These are phyloP conservation scores for Nesoenas mayeri DNA, from an alignment of 2,113 vertebrate genomes.

Conservation along the genomic window DNA sequence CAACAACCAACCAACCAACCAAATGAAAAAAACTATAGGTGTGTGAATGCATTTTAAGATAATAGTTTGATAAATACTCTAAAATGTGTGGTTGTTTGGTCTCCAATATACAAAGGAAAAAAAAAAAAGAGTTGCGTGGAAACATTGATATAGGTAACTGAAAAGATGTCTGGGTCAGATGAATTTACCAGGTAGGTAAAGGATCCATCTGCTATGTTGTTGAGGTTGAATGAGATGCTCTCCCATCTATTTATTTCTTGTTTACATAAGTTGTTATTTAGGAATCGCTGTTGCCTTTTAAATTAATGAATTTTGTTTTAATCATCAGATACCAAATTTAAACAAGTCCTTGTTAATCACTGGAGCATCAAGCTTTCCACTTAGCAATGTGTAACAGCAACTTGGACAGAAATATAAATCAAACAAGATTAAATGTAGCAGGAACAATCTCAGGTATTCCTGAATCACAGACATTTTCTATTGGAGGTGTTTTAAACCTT, in stretches of 20 bases:
- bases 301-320: background rate
- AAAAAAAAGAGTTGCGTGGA: background rate
- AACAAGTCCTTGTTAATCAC: background rate
- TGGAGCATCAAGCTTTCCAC: background rate
- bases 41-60: background rate
- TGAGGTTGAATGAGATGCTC: accelerated
- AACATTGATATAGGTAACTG: background rate
- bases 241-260: background rate
- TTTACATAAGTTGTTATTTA: background rate
- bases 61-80: background rate
- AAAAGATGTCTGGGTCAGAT: background rate
- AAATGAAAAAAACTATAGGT: background rate
- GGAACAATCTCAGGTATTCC: background rate
- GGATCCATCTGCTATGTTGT: accelerated
- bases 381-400: background rate
- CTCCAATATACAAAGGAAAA: background rate
- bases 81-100: background rate
- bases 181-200: background rate
- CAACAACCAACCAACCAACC: too few species aligned
- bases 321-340: background rate
- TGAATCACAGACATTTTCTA: background rate
- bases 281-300: background rate
- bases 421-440: background rate
- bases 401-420: background rate
- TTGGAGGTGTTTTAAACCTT: background rate